phyloP scores from a whole-genome alignment of 2,888 invertebrate genomes.

The Pristionchus maxplancki region DNA sequence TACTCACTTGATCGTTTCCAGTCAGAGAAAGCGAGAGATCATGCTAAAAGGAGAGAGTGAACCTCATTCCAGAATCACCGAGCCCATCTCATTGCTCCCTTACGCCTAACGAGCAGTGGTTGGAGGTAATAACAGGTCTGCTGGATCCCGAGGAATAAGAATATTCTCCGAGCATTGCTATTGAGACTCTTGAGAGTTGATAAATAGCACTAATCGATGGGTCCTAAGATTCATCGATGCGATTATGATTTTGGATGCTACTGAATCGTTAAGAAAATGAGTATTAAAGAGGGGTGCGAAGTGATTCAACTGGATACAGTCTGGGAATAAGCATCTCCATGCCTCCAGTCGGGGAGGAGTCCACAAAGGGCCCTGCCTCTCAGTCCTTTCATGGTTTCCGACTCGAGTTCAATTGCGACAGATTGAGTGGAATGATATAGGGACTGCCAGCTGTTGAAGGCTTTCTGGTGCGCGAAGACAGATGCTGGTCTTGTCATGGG shows the following conservation, averaged over 20 bases:
- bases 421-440: slow-evolving; percentile 39
- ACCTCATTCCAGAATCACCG: slow-evolving; percentile 39
- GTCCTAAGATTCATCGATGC: too few relatives aligned
- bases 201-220: too few relatives aligned
- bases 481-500: background rate
- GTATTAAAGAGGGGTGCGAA: background rate
- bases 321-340: background rate
- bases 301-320: background rate
- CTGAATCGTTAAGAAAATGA: background rate
- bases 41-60: background rate
- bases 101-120: background rate
- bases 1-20: background rate
- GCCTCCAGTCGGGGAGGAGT: background rate
- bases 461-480: background rate
- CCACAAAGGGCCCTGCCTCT: background rate
- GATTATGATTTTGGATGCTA: too few relatives aligned
- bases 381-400: slow-evolving; percentile 33
- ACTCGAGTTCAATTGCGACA: background rate
- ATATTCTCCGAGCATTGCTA: background rate
- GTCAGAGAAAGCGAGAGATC: slow-evolving; percentile 8
- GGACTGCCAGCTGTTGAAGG: slow-evolving; percentile 40
- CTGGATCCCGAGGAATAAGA: background rate
- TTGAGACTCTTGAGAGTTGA: too few relatives aligned
- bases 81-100: slow-evolving; percentile 8
- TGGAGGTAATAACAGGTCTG: background rate